phyloP scores from a whole-genome alignment of 2,888 invertebrate species.

The Drosophila merina region DNA sequence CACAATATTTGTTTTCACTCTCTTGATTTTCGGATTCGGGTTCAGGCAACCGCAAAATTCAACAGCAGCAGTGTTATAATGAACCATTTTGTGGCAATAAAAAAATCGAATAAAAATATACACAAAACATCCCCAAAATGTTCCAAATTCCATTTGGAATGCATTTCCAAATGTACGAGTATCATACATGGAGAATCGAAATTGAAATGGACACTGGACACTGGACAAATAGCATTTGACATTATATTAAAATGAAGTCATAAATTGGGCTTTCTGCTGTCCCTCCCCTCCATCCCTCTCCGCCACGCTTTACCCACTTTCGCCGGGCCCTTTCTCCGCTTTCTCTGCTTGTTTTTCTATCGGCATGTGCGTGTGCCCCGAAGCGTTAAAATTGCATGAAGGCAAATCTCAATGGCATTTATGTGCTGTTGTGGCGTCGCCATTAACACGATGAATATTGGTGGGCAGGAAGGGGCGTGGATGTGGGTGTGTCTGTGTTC shows the following conservation, averaged over 20 bases:
- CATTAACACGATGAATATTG: conserved; percentile 34
- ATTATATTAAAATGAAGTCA: conserved; percentile 75
- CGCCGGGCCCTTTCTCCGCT: neutral
- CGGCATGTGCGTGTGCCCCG: conserved; percentile 38
- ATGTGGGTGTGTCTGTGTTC: neutral
- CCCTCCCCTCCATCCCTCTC: neutral
- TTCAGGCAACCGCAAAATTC: conserved; percentile 55
- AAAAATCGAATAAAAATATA: conserved; percentile 6
- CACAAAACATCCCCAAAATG: conserved; percentile 16
- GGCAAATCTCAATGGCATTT: conserved; percentile 61
- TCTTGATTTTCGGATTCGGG: neutral
- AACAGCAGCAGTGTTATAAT: conserved; percentile 65
- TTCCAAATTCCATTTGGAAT: conserved; percentile 26
- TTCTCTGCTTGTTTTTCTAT: neutral
- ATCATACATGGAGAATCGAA: conserved; percentile 59
- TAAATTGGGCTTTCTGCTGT: conserved; percentile 44
- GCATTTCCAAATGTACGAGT: conserved; percentile 35
- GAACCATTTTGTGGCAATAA: conserved; percentile 70
- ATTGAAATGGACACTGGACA: conserved; percentile 61
- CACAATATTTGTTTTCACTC: conserved; percentile 23
- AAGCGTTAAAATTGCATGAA: conserved; percentile 63
- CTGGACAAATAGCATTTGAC: conserved; percentile 63
- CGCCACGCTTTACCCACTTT: neutral
- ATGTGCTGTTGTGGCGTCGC: conserved; percentile 37
- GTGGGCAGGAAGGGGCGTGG: neutral